Base-by-base conservation (phyloP, 2,888 invertebrate genomes). In the Xestia xanthographa region DNA sequence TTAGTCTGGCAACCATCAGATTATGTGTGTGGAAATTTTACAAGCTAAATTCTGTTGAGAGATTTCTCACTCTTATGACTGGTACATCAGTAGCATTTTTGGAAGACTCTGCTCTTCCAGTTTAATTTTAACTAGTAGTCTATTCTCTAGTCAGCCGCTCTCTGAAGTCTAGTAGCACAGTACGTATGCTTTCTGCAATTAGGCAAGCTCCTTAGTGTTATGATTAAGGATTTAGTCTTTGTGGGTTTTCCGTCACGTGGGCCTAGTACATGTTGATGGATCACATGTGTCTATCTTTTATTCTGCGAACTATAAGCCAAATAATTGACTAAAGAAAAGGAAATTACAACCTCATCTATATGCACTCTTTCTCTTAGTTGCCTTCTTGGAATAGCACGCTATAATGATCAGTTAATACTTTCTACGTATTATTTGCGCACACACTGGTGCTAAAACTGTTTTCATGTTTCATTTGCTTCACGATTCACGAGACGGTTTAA, bases 331-430 rank as follows among this genome's bases (percentile, higher is more conserved):
- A 38, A 38, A 41, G 65, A 43, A 62, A 50, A 53, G 26, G 62
- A 48, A 63, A 62, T 41, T 26, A 45, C n/a, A 20, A 14, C 5
- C n/a, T 50, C 48, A 75, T 75, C 71, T 56, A 48, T n/a, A 80
- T 72, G 68, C 68, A 72, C 65, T 84, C 71, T 82, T 80, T 83
- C 70, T 83, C 69, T 67, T 38, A 63, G 56, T 50, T n/a, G 12
- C 12, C 63, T 80, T 83, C 68, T 66, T 4, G 50, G 81, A 84
- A 84, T 62, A 58, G 14, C 68, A 71, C 65, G 66, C 50, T 62
- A 22, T 58, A 38, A 58, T 76, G 66, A 80, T 65, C 81, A 72
- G 38, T 45, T 45, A 72, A 48, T 66, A 84, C 84, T 84, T 82
- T 82, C 82, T 84, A 76, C 56, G 5, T 12, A n/a, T 45, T 76